Evolutionary conservation across 1,140 invertebrate genomes (phyloP).

Genomic region (Pseudobourletiella spinata): DNA sequence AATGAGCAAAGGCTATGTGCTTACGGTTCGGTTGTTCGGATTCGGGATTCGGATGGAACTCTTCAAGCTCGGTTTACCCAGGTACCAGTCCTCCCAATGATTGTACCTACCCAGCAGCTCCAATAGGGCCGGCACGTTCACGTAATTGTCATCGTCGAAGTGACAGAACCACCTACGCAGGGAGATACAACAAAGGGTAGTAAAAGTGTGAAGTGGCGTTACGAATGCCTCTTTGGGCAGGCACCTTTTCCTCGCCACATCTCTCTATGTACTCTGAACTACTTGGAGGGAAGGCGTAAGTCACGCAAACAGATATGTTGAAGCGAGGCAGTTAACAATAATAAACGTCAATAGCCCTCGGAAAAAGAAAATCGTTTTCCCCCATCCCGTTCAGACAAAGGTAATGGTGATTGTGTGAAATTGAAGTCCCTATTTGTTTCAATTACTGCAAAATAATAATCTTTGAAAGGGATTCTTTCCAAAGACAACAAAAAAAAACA

Average conservation of each 20-base stretch:
- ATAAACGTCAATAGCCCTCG: neutral
- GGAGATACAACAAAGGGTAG: conserved; percentile 12
- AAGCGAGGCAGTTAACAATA: no score
- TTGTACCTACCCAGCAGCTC: conserved; percentile 73
- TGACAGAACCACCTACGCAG: conserved; percentile 95
- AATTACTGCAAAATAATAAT: no score
- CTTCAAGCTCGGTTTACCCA: conserved; percentile 85
- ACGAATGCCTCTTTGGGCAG: conserved; percentile 27
- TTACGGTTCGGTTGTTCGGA: neutral
- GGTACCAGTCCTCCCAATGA: conserved; percentile 85
- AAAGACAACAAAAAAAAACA: no score
- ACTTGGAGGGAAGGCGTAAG: no score
- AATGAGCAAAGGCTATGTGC: no score
- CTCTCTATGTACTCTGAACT: no score
- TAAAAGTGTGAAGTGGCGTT: conserved; percentile 19
- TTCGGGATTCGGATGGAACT: conserved; percentile 56
- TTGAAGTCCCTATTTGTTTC: no score
- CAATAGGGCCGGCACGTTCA: conserved; percentile 80
- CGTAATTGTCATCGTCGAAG: conserved; percentile 98
- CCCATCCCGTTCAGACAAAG: no score
- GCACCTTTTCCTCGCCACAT: no score
- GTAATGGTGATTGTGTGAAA: no score
- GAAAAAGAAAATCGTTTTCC: no score
- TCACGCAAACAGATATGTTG: conserved; percentile 13
- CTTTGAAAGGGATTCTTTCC: no score